Percentiles rank a stretch among this genome's conserved stretches.
phyloP scores from a whole-genome alignment of 2,888 invertebrate species.

The Emmelina monodactyla region DNA sequence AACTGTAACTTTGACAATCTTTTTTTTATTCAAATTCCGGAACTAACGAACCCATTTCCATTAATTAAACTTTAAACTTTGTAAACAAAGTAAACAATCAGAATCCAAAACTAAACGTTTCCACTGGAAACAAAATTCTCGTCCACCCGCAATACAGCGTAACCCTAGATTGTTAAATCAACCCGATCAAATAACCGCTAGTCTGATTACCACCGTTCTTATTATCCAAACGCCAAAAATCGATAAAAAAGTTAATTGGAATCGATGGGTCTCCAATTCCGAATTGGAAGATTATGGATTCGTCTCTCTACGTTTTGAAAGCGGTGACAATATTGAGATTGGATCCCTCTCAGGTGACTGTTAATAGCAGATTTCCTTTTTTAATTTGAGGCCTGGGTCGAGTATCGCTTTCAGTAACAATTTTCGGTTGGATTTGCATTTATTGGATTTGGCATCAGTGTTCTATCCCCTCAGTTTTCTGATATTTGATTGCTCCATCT shows the following conservation, averaged over 20 bases:
- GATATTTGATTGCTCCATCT: neutral
- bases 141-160: no score
- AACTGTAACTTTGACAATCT: no score
- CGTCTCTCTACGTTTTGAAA: slow-evolving; percentile 24
- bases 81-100: no score
- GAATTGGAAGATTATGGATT: slow-evolving; percentile 49
- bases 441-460: neutral
- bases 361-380: slow-evolving; percentile 4
- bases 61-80: no score
- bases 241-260: slow-evolving; percentile 51
- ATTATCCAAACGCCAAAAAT: slow-evolving; percentile 31
- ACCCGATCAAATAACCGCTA: neutral
- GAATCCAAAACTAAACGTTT: no score
- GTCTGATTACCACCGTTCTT: neutral
- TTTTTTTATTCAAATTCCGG: no score
- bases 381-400: slow-evolving; percentile 8
- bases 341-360: slow-evolving; percentile 16
- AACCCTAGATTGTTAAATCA: neutral
- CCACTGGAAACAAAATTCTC: no score
- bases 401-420: slow-evolving; percentile 5
- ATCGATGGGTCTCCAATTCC: slow-evolving; percentile 45
- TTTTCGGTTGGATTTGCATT: slow-evolving; percentile 2
- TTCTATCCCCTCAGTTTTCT: no score
- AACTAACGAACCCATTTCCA: no score
- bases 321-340: slow-evolving; percentile 23